Conservation (phyloP, 2,797 vertebrate species). For the Pantherophis alleghaniensis region DNA sequence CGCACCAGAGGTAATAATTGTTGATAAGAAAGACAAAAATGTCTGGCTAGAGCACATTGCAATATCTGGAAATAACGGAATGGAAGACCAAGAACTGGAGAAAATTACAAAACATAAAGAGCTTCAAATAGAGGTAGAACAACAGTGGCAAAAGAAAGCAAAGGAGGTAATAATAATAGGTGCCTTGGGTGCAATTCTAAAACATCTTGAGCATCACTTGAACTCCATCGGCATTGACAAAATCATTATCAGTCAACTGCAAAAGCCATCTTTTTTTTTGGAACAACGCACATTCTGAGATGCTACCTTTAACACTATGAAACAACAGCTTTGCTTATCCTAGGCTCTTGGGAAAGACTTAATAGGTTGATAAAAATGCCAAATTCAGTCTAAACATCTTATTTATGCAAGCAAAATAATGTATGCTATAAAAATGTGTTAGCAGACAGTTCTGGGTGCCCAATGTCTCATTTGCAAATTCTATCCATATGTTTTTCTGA, state of each 20-base stretch:
- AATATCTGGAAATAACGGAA: not conserved
- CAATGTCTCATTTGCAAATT: not conserved
- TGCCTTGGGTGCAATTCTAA: not conserved
- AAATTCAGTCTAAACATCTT: not conserved
- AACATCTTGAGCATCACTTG: not conserved
- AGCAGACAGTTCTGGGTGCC: not conserved
- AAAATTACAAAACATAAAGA: not conserved
- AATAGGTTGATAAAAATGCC: not conserved
- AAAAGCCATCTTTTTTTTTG: not conserved
- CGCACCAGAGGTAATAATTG: not conserved
- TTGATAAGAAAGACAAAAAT: not conserved
- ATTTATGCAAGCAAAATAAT: not conserved
- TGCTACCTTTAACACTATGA: not conserved
- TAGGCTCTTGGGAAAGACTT: not conserved
- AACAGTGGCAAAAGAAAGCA: not conserved
- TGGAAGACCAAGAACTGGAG: not conserved
- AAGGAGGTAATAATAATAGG: not conserved
- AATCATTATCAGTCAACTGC: not conserved
- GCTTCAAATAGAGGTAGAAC: not conserved
- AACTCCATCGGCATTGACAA: not conserved
- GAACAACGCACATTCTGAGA: not conserved
- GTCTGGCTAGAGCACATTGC: not conserved
- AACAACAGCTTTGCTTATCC: not conserved
- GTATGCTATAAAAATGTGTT: not conserved
- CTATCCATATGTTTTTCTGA: not conserved